Conservation (phyloP, 2,113 vertebrate genomes). For the Pluvianellus socialis region DNA sequence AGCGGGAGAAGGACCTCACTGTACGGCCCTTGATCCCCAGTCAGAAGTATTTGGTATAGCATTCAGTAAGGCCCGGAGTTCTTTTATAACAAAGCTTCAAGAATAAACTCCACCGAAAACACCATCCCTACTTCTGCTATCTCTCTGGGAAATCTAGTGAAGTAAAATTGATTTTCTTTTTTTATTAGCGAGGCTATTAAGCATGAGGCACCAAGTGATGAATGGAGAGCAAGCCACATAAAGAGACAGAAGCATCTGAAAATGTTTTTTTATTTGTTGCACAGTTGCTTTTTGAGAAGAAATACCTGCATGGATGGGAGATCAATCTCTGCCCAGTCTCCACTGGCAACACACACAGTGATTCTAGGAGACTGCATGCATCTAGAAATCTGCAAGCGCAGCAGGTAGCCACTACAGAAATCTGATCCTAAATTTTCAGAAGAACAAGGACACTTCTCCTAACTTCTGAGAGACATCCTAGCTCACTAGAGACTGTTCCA, state of each 20-base stretch:
- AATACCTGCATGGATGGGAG: neutral
- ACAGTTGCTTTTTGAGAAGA: neutral
- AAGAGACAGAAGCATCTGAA: conserved; percentile 36
- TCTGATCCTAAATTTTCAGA: neutral
- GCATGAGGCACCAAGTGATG: conserved; percentile 48
- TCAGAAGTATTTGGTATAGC: neutral
- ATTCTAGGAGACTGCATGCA: fast-evolving
- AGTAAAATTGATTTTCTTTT: conserved; percentile 73
- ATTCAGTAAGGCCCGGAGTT: neutral
- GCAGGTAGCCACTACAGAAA: neutral
- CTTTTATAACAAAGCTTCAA: conserved; percentile 35
- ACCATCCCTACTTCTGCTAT: neutral
- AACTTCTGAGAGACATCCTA: conserved; percentile 10
- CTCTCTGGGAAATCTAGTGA: conserved; percentile 61
- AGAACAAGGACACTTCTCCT: neutral
- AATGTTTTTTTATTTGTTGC: conserved; percentile 21
- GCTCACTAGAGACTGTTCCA: neutral
- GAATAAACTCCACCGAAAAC: conserved; percentile 27
- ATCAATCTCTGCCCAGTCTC: neutral
- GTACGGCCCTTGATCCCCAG: neutral
- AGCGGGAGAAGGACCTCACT: neutral
- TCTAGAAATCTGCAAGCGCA: neutral
- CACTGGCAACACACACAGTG: neutral
- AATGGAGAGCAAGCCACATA: conserved; percentile 54
- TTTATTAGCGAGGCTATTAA: conserved; percentile 72